phyloP scores from a whole-genome alignment of 2,888 invertebrate genomes.

The Aelia acuminata region DNA sequence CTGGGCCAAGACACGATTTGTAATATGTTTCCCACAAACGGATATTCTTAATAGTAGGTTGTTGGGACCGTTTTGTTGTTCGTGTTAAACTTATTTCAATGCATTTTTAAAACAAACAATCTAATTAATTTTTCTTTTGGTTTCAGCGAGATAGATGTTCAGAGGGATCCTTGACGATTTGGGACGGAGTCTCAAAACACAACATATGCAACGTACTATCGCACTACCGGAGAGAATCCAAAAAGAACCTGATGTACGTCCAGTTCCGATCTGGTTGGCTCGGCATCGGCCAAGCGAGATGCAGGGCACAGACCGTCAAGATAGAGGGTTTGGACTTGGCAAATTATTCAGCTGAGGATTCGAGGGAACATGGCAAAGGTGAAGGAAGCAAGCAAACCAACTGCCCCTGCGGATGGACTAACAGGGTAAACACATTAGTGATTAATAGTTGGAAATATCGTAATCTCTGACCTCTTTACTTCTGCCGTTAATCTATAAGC shows the following conservation, averaged over 20 bases:
- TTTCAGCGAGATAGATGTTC: constrained; percentile 59
- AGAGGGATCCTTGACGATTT: constrained; percentile 58
- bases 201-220: constrained; percentile 52
- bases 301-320: not conserved
- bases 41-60: no score
- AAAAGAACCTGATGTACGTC: constrained; percentile 29
- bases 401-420: constrained; percentile 63
- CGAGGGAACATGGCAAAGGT: constrained; percentile 38
- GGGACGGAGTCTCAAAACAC: constrained; percentile 56
- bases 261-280: constrained; percentile 37
- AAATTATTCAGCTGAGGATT: not conserved
- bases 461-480: no score
- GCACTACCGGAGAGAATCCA: constrained; percentile 8
- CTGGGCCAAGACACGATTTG: no score
- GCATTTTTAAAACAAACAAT: not conserved
- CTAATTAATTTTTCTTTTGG: not conserved
- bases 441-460: no score
- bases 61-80: no score
- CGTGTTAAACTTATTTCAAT: no score
- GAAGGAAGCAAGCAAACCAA: constrained; percentile 50
- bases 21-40: no score
- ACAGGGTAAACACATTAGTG: constrained; percentile 55
- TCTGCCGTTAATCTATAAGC: no score
- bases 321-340: not conserved
- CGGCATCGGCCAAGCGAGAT: constrained; percentile 36